Evolutionary conservation across 2,888 invertebrate species (phyloP).

Genomic region (Ctenicera cuprea): DNA sequence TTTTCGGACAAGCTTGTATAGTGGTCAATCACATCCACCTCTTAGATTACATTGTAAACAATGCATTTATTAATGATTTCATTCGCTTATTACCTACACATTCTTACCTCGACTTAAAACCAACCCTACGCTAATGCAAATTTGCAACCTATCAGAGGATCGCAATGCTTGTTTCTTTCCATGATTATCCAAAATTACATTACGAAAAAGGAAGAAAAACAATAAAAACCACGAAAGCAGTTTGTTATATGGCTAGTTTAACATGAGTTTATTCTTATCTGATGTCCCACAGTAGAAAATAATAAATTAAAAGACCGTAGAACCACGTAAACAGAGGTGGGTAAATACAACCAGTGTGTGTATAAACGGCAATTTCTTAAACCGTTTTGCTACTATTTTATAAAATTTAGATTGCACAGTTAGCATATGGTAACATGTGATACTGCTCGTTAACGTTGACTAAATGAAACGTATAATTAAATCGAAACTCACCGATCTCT

Average conservation of each 20-base stretch:
- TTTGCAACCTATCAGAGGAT: not conserved
- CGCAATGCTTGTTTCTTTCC: constrained; percentile 5
- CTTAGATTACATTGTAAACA: too few species aligned
- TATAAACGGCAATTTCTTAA: not conserved
- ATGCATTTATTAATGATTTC: too few species aligned
- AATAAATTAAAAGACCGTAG: constrained; percentile 28
- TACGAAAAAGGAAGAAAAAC: constrained; percentile 32
- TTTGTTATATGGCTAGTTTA: constrained; percentile 43
- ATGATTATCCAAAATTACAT: constrained; percentile 28
- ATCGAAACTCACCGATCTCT: constrained; percentile 79
- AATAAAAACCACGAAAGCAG: constrained; percentile 37
- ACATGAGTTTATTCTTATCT: constrained; percentile 44
- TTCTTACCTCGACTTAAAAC: too few species aligned
- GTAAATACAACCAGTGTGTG: not conserved
- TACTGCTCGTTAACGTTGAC: too few species aligned
- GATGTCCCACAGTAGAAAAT: constrained; percentile 41
- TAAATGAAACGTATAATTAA: too few species aligned
- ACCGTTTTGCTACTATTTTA: not conserved
- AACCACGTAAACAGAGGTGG: constrained; percentile 9
- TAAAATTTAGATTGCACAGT: too few species aligned
- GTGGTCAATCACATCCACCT: too few species aligned
- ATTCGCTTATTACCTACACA: too few species aligned
- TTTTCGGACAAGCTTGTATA: too few species aligned
- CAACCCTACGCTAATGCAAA: not conserved
- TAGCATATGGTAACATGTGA: too few species aligned